A percentile compares a stretch with the other conserved stretches of the same genome.
Evolutionary conservation across 2,888 invertebrate genomes (phyloP).

Genomic region (Laothoe populi): DNA sequence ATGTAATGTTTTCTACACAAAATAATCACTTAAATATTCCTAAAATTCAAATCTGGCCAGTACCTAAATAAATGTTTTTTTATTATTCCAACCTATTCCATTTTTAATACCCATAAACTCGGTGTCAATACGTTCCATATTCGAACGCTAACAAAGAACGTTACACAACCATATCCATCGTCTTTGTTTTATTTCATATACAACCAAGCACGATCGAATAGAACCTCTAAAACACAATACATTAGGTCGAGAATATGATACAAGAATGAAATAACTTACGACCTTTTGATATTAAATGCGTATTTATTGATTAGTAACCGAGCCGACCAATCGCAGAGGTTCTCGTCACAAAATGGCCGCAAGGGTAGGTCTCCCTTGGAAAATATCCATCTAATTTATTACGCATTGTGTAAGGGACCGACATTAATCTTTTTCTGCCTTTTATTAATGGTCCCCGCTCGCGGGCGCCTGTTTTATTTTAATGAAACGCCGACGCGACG

Average conservation of each 20-base stretch:
- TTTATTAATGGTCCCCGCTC: slow-evolving; percentile 74
- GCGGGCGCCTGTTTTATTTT: slow-evolving; percentile 72
- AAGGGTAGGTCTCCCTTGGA: slow-evolving; percentile 69
- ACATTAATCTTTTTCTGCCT: slow-evolving; percentile 82
- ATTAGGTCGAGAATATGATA: slow-evolving; percentile 34
- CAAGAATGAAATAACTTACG: slow-evolving; percentile 28
- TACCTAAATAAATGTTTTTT: not conserved
- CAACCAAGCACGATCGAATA: not conserved
- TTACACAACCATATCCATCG: slow-evolving; percentile 22
- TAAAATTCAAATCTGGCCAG: not conserved
- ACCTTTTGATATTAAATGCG: slow-evolving; percentile 32
- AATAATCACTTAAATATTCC: not conserved
- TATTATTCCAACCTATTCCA: not conserved
- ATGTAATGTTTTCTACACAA: not conserved
- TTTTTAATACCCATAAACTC: slow-evolving; percentile 4
- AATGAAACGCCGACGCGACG: slow-evolving; percentile 62
- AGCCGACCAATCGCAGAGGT: slow-evolving; percentile 68
- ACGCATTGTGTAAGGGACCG: slow-evolving; percentile 72
- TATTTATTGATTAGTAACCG: slow-evolving; percentile 71
- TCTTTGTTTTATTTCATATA: slow-evolving; percentile 34
- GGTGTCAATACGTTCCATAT: slow-evolving; percentile 27
- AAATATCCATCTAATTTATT: slow-evolving; percentile 81
- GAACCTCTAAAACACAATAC: not conserved
- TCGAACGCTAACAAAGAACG: slow-evolving; percentile 26
- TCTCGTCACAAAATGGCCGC: slow-evolving; percentile 69